phyloP scores from a whole-genome alignment of 2,113 vertebrate genomes.

The Pelvicachromis taeniatus region DNA sequence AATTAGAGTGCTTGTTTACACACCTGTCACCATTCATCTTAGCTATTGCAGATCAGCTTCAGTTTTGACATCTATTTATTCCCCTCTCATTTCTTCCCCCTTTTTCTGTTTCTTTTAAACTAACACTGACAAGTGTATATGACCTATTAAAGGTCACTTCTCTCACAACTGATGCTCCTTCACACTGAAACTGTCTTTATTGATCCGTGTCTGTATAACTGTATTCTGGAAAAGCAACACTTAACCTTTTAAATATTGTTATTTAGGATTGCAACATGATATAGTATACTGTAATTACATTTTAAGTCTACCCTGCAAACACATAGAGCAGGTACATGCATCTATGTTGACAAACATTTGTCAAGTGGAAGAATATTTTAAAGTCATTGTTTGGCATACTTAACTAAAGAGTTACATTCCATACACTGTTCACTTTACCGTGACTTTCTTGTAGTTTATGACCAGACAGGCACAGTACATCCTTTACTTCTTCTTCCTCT shows the following conservation, averaged over 20 bases:
- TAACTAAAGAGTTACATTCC: not conserved
- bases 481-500: not conserved
- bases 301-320: not conserved
- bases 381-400: not conserved
- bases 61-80: not conserved
- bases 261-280: not conserved
- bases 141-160: not conserved
- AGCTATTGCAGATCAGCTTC: not conserved
- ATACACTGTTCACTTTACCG: not conserved
- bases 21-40: not conserved
- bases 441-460: not conserved
- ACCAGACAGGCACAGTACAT: not conserved
- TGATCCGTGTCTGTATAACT: constrained; percentile 24
- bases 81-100: not conserved
- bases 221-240: constrained; percentile 66
- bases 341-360: not conserved
- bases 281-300: not conserved
- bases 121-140: not conserved
- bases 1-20: not conserved
- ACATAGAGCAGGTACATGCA: not conserved
- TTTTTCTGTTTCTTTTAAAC: not conserved
- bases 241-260: constrained; percentile 64
- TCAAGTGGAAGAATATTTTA: not conserved
- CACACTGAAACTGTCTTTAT: not conserved
- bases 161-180: not conserved